Percentiles rank a stretch among this genome's conserved stretches.
These are phyloP conservation scores for Drosophila malerkotliana DNA, from an alignment of 1,140 invertebrate species.

Conservation along the genomic window DNA sequence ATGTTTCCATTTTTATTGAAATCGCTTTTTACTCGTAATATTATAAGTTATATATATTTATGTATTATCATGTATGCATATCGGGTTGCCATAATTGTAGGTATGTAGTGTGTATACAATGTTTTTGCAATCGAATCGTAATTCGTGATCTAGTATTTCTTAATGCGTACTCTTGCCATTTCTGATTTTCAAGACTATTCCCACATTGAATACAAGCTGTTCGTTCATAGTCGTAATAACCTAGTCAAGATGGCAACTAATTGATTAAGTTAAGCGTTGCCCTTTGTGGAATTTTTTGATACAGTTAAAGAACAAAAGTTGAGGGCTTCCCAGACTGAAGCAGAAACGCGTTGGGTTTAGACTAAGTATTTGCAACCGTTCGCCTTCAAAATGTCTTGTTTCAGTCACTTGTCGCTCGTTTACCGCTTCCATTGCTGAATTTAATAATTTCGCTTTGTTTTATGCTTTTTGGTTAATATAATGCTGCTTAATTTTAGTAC, in stretches of 20 bases:
- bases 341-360: conserved; percentile 52
- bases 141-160: conserved; percentile 50
- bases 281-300: conserved; percentile 44
- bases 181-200: conserved; percentile 50
- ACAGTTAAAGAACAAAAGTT: conserved; percentile 48
- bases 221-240: conserved; percentile 35
- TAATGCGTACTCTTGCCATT: conserved; percentile 19
- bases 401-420: conserved; percentile 52
- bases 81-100: conserved; percentile 76
- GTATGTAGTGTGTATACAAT: conserved; percentile 62
- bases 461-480: conserved; percentile 75
- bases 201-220: conserved; percentile 66
- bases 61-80: conserved; percentile 79
- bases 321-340: conserved; percentile 45
- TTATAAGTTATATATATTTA: conserved; percentile 72
- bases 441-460: conserved; percentile 60
- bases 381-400: conserved; percentile 32
- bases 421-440: conserved; percentile 59
- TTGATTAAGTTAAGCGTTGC: conserved; percentile 25
- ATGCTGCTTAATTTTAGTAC: conserved; percentile 78
- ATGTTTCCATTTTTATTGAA: conserved; percentile 77
- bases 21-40: conserved; percentile 81
- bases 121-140: conserved; percentile 52
- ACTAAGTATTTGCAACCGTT: conserved; percentile 18
- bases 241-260: conserved; percentile 46